Evolutionary conservation across 2,888 invertebrate genomes (phyloP).

Genomic region (Drosophila picticornis): DNA sequence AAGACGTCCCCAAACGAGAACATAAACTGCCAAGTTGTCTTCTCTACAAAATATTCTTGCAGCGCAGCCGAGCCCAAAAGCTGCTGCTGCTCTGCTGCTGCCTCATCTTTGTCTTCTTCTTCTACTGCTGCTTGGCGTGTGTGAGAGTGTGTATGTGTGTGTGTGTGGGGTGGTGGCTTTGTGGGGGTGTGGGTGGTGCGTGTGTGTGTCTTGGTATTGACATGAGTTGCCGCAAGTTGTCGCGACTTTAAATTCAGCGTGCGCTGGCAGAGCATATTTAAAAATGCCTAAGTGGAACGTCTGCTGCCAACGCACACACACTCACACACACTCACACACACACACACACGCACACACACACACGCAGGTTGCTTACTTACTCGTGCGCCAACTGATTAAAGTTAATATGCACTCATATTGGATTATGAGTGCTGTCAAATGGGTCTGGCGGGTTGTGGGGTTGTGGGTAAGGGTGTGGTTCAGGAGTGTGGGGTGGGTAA

Average conservation of each 20-base stretch:
- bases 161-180: neutral
- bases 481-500: neutral
- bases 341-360: neutral
- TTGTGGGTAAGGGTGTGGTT: neutral
- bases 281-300: conserved; percentile 67
- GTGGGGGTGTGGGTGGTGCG: neutral
- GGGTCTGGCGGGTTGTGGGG: conserved; percentile 37
- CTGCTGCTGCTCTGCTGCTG: neutral
- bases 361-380: conserved; percentile 33
- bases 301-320: conserved; percentile 43
- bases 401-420: conserved; percentile 79
- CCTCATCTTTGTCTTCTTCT: neutral
- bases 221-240: conserved; percentile 53
- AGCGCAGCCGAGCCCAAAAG: conserved; percentile 4
- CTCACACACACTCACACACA: neutral
- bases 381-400: conserved; percentile 78
- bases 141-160: neutral
- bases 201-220: conserved; percentile 37
- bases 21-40: conserved; percentile 39
- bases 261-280: conserved; percentile 49
- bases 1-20: conserved; percentile 43
- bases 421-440: conserved; percentile 79
- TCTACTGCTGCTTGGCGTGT: neutral
- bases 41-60: conserved; percentile 7
- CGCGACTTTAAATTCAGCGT: conserved; percentile 61